Evolutionary conservation across 2,888 invertebrate species (phyloP).

Genomic region (Slavum lentiscoides): DNA sequence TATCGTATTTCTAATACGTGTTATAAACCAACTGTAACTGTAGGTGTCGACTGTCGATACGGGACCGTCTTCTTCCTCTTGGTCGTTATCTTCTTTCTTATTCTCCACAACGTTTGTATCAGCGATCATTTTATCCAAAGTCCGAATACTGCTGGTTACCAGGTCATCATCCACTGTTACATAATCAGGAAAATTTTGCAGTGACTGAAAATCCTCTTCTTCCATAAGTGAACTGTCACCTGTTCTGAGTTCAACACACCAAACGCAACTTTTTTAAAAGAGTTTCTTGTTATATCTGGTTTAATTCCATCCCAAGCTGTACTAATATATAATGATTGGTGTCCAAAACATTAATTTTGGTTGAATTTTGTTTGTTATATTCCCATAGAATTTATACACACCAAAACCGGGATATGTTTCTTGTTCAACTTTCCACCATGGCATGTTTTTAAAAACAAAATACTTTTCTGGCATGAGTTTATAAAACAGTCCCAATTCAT

Average conservation of each 20-base stretch:
- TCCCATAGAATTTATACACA: neutral
- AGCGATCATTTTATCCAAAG: too few species aligned
- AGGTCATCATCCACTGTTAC: too few species aligned
- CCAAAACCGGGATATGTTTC: neutral
- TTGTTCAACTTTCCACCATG: neutral
- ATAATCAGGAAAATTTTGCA: too few species aligned
- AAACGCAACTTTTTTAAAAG: neutral
- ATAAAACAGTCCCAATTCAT: neutral
- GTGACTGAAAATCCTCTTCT: too few species aligned
- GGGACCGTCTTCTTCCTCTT: too few species aligned
- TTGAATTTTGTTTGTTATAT: slow-evolving; percentile 1
- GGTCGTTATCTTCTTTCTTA: too few species aligned
- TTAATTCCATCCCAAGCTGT: slow-evolving; percentile 11
- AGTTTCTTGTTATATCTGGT: neutral
- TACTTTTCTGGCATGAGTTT: slow-evolving; percentile 3
- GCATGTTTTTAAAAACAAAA: neutral
- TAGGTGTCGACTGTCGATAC: too few species aligned
- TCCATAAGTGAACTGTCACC: too few species aligned
- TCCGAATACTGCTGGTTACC: too few species aligned
- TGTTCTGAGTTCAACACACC: neutral
- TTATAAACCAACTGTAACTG: too few species aligned
- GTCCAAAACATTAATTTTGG: slow-evolving; percentile 11
- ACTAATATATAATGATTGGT: neutral
- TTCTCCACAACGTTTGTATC: too few species aligned
- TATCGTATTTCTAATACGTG: too few species aligned